Evolutionary conservation across 2,888 invertebrate species (phyloP), one percentile per base, ranked within the genome.

Genomic region (Invenusta paracnida): DNA sequence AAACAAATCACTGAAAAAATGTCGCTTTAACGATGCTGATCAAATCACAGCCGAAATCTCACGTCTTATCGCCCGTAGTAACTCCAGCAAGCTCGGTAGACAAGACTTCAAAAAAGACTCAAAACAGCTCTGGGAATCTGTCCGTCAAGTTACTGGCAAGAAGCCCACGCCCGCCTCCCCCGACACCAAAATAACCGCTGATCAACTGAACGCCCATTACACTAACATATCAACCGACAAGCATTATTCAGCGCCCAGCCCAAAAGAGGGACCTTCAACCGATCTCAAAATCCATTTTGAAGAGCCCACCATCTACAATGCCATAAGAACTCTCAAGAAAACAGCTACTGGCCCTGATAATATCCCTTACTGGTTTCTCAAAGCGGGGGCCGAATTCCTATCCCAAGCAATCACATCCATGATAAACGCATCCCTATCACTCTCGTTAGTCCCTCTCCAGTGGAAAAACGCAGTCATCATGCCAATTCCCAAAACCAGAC

Each of bases 401-500:
- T 48, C 5, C 48, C 5, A 48, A 11, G 48, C 48, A 48, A 48
- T 48, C 48, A 11, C 48, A 17, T 48, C 48, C 48, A 48, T 48
- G 82, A 82, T 82, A 29, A 82, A 29, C 82, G 27, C 30, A 30
- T 82, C 82, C 29, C 11, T 29, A 27, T 82, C 82, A 82, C 30
- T 82, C 5, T 29, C 30, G 30, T 25, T 82, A 30, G 82, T 82
- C 30, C 82, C 82, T 2, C 82, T 29, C 13, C 82, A 82, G 30
- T 82, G 82, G 82, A 48, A 48, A 82, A 82, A 82, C 17, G 82
- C 82, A 29, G 30, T 30, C 30, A 82, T 82, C 30, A 27, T 29
- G 30, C 82, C 82, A 29, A 29, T 29, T 13, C 82, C 5, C 29
- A 82, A 82, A 82, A 29, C 82, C 30, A 29, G 29, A 2, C 5